Evolutionary conservation across 2,888 invertebrate species (phyloP).

Genomic region (Rhorus exstirpatorius): DNA sequence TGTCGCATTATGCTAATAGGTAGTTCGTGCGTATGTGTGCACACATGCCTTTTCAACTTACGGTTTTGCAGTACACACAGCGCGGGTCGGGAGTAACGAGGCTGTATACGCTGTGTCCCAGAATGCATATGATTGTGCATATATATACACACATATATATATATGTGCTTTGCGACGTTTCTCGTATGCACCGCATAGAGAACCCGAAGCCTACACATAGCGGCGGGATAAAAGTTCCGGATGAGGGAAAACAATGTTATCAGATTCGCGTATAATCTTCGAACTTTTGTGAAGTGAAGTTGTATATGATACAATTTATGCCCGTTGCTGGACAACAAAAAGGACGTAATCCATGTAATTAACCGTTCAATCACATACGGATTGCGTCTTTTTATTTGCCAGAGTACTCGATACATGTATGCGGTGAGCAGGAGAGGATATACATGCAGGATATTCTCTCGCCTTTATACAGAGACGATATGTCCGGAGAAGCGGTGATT

Average conservation of each 20-base stretch:
- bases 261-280: conserved; percentile 76
- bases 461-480: conserved; percentile 1
- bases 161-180: conserved; percentile 27
- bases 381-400: conserved; percentile 14
- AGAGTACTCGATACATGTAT: not conserved
- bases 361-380: not conserved
- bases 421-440: not conserved
- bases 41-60: not conserved
- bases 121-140: conserved; percentile 32
- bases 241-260: conserved; percentile 82
- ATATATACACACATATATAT: not conserved
- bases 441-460: conserved; percentile 22
- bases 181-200: conserved; percentile 21
- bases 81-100: conserved; percentile 45
- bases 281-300: conserved; percentile 58
- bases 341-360: not conserved
- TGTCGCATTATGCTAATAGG: conserved; percentile 67
- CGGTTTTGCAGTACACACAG: conserved; percentile 1
- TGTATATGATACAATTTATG: not conserved
- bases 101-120: conserved; percentile 23
- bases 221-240: conserved; percentile 75
- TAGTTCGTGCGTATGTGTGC: conserved; percentile 11
- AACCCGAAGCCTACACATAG: conserved; percentile 8
- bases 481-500: not conserved
- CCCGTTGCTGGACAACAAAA: conserved; percentile 47